These are phyloP conservation scores for Platichthys flesus DNA, from an alignment of 2,113 vertebrate species.

Conservation along the genomic window DNA sequence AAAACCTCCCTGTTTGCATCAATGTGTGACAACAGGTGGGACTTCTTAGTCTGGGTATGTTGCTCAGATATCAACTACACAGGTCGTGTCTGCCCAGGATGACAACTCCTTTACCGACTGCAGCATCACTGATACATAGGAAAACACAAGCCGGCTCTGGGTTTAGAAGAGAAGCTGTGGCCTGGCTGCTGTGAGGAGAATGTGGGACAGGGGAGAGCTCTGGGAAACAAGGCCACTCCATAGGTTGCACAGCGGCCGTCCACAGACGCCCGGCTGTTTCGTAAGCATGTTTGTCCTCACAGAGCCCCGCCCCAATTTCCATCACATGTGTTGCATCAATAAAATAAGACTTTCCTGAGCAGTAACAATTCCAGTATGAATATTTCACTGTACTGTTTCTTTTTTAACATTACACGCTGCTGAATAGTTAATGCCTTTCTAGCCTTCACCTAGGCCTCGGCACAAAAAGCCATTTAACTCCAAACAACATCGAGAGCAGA, in stretches of 20 bases:
- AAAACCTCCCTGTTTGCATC: background rate
- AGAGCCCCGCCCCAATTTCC: conserved; percentile 41
- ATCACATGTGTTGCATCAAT: conserved; percentile 61
- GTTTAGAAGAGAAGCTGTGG: background rate
- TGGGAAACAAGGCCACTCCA: conserved; percentile 20
- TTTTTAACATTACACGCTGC: conserved; percentile 54
- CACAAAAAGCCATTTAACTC: conserved; percentile 42
- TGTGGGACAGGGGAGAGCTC: background rate
- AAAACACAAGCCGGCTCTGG: background rate
- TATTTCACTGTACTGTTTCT: conserved; percentile 62
- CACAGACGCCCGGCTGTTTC: conserved; percentile 2
- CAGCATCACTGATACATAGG: conserved; percentile 4
- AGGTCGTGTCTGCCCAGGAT: conserved; percentile 26
- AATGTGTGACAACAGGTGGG: conserved; percentile 28
- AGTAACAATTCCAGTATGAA: conserved; percentile 67
- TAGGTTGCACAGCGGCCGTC: background rate
- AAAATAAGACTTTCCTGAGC: conserved; percentile 57
- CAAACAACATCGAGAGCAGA: conserved; percentile 27
- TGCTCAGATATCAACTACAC: background rate
- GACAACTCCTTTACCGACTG: conserved; percentile 26
- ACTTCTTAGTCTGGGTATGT: conserved; percentile 16
- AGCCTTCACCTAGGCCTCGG: conserved; percentile 22
- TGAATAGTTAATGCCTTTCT: conserved; percentile 64
- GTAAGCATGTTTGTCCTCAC: conserved; percentile 27
- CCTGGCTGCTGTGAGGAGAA: conserved; percentile 13